Evolutionary conservation across 2,888 invertebrate species (phyloP).

Genomic region (Drosophila stalkeri): DNA sequence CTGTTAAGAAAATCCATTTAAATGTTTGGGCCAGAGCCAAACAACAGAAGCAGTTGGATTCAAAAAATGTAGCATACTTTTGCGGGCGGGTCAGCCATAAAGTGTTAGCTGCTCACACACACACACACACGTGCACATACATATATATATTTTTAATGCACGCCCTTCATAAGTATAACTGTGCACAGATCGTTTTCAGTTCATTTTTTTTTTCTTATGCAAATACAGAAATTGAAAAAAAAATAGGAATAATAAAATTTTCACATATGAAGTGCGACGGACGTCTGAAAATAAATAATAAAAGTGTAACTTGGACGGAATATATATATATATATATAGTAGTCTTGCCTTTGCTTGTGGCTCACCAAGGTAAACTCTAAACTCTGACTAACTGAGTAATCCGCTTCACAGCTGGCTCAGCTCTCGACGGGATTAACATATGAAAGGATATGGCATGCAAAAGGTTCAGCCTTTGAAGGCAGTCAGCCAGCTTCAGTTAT

Average conservation of each 20-base stretch:
- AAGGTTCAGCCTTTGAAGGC: conserved; percentile 48
- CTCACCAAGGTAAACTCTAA: conserved; percentile 34
- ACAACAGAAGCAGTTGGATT: conserved; percentile 5
- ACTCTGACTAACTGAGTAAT: conserved; percentile 55
- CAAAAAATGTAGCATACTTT: conserved; percentile 53
- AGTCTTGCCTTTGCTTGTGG: conserved; percentile 10
- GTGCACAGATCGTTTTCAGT: conserved; percentile 28
- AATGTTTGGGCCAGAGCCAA: conserved; percentile 48
- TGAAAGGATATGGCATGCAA: conserved; percentile 57
- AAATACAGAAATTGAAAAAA: conserved; percentile 53
- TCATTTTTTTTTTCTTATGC: conserved; percentile 37
- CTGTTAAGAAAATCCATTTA: conserved; percentile 80
- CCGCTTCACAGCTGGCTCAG: conserved; percentile 37
- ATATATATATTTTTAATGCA: conserved; percentile 21
- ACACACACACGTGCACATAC: background rate
- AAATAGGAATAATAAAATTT: conserved; percentile 23
- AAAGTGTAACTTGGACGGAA: conserved; percentile 22
- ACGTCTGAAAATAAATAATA: conserved; percentile 43
- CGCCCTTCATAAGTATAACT: conserved; percentile 34
- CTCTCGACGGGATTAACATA: conserved; percentile 63
- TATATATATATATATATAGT: background rate
- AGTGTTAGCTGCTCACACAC: conserved; percentile 22
- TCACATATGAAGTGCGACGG: conserved; percentile 36
- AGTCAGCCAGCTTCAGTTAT: conserved; percentile 25
- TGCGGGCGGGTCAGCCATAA: conserved; percentile 26